Conservation (phyloP, 2,888 invertebrate genomes). For the Timandra comae region DNA sequence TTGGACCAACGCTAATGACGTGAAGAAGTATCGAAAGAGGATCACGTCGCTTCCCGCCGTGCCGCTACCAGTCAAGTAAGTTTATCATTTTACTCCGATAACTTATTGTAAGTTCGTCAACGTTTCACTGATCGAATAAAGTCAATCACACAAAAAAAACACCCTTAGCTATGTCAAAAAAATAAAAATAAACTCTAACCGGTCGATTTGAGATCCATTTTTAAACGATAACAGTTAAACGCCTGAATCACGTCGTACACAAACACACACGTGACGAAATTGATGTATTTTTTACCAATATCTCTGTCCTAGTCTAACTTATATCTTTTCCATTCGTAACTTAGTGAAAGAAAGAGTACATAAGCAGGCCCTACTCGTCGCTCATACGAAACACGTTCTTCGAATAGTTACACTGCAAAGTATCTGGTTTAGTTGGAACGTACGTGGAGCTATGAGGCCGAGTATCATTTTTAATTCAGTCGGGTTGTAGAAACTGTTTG, state of each 20-base stretch:
- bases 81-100: not conserved
- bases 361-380: no score
- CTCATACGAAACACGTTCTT: no score
- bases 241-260: conserved; percentile 25
- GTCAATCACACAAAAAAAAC: conserved; percentile 24
- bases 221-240: conserved; percentile 17
- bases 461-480: conserved; percentile 41
- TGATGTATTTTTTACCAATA: conserved; percentile 1
- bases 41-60: conserved; percentile 29
- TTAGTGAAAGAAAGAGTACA: no score
- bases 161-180: conserved; percentile 29
- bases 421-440: no score
- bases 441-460: no score
- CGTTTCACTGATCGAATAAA: conserved; percentile 34
- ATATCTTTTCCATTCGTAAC: no score
- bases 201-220: conserved; percentile 16
- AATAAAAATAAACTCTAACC: conserved; percentile 12
- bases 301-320: not conserved
- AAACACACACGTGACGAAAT: conserved; percentile 44
- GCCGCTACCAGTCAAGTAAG: conserved; percentile 44
- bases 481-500: conserved; percentile 34
- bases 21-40: conserved; percentile 36
- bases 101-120: conserved; percentile 2
- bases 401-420: no score
- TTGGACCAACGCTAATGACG: conserved; percentile 55